phyloP scores from a whole-genome alignment of 1,140 invertebrate species.

The Phthorimaea operculella region DNA sequence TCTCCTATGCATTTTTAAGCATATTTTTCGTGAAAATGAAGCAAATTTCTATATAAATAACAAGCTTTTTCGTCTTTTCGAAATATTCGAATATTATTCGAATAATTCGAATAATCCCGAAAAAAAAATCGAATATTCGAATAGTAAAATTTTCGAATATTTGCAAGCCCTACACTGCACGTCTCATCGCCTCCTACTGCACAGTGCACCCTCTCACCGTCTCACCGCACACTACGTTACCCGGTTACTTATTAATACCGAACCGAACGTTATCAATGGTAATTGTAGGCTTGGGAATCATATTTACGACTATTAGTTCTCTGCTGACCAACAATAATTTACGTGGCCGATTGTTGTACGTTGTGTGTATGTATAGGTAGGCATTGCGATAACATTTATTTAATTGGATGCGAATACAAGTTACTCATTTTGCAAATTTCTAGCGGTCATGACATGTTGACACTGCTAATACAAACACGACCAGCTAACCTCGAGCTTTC shows the following conservation, averaged over 20 bases:
- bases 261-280: background rate
- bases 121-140: too few species aligned
- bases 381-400: background rate
- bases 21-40: too few species aligned
- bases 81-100: too few species aligned
- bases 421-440: background rate
- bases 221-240: background rate
- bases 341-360: background rate
- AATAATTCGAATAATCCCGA: too few species aligned
- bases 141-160: too few species aligned
- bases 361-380: too few species aligned
- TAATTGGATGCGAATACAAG: background rate
- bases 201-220: background rate
- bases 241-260: background rate
- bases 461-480: slow-evolving; percentile 53
- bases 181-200: background rate
- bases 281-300: background rate
- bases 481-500: slow-evolving; percentile 44
- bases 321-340: background rate
- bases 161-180: background rate
- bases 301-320: background rate
- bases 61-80: too few species aligned
- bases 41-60: too few species aligned
- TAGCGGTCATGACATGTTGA: slow-evolving; percentile 34
- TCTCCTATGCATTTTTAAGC: too few species aligned